Evolutionary conservation across 2,797 vertebrate genomes (phyloP), one percentile per base, ranked within the genome.

Genomic region (Zalophus californianus): DNA sequence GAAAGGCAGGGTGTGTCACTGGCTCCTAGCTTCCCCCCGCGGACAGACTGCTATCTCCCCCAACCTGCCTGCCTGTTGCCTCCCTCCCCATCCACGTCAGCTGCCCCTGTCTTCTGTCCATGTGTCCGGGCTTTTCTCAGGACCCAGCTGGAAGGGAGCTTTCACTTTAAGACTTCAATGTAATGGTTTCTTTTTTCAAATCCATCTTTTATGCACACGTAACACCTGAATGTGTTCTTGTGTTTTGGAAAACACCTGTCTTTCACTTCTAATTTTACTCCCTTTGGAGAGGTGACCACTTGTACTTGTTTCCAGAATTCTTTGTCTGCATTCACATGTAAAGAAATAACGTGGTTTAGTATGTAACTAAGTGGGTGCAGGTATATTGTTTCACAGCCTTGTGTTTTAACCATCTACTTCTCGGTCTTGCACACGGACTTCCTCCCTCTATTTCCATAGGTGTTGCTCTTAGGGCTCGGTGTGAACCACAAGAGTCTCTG

Each of bases 21-120:
- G 32, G 16, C 23, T 16, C 38, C 38, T 25, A 20, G 48, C 5
- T 27, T 20, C 73, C 29, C 21, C 0, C 2, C 3, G 3, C 2
- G 20, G 7, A 29, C 62, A 16, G 68, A n/a, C n/a, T 38, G 41
- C 2, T 0, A 25, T 90, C 70, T 78, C 4, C 12, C 38, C 38
- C 14, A 11, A 25, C 21, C 14, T 86, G 3, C 66, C 23, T 78
- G 54, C 23, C 48, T 70, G 14, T 77, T 32, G 29, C 35, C 27
- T 66, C 41, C 72, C 20, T 91, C 52, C 52, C 10, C 10, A 7
- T 66, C 41, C 56, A 32, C 0, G 35, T 64, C 0, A 7, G 29
- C 25, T 78, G 70, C 29, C 27, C 78, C 32, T 92, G 32, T 79
- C 21, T 27, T 52, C 48, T 7, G 15, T 62, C 44, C 15, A 32